Evolutionary conservation across 2,797 vertebrate genomes (phyloP).

Genomic region (Prunella strophiata): DNA sequence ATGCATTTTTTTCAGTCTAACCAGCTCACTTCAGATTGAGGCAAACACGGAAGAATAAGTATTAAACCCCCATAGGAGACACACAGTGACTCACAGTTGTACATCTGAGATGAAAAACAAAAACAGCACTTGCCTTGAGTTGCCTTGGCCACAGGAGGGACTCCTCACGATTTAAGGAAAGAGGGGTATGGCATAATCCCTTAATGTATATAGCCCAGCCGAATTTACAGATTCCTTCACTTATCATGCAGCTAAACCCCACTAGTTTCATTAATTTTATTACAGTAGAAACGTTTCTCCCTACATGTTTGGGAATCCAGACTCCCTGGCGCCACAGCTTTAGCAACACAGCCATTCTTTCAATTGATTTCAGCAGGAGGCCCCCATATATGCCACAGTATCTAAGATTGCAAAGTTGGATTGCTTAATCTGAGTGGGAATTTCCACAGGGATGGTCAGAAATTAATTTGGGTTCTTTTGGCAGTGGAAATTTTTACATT

Average conservation of each 20-base stretch:
- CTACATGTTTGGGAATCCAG: not conserved
- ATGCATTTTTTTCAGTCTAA: constrained; percentile 48
- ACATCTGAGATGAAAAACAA: constrained; percentile 10
- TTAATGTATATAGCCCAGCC: not conserved
- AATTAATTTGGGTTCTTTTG: not conserved
- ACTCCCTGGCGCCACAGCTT: not conserved
- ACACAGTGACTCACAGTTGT: constrained; percentile 27
- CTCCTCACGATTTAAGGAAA: not conserved
- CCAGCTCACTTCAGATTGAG: constrained; percentile 33
- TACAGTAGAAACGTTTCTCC: not conserved
- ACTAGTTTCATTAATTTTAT: not conserved
- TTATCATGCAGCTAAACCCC: not conserved
- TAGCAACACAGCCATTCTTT: not conserved
- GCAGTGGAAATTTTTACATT: not conserved
- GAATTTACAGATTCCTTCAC: not conserved
- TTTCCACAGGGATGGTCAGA: not conserved
- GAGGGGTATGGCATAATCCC: not conserved
- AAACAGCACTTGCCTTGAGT: not conserved
- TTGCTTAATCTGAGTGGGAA: not conserved
- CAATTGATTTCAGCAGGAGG: not conserved
- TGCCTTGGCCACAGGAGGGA: not conserved
- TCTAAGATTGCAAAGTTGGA: not conserved
- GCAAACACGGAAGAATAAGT: constrained; percentile 48
- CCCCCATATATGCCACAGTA: not conserved
- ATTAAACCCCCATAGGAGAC: constrained; percentile 11